These are phyloP conservation scores for Antheraea mylitta DNA, from an alignment of 1,140 invertebrate genomes.

Conservation along the genomic window DNA sequence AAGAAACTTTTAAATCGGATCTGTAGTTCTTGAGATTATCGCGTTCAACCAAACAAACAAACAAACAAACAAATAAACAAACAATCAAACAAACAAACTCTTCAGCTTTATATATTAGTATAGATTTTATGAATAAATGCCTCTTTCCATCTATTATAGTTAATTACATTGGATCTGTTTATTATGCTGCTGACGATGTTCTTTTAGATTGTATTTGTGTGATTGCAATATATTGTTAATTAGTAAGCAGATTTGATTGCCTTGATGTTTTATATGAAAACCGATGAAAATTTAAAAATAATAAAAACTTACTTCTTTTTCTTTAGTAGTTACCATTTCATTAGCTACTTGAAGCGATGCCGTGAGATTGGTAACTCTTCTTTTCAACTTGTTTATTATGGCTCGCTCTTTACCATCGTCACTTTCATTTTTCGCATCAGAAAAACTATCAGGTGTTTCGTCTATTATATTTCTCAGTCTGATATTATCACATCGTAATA, in stretches of 20 bases:
- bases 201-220: too few relatives aligned
- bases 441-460: slow-evolving; percentile 34
- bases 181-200: too few relatives aligned
- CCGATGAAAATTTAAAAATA: slow-evolving; percentile 1
- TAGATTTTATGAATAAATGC: too few relatives aligned
- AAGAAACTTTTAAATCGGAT: too few relatives aligned
- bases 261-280: not conserved
- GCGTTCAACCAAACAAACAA: too few relatives aligned
- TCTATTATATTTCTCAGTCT: slow-evolving; percentile 47
- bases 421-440: slow-evolving; percentile 54
- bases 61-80: too few relatives aligned
- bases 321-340: slow-evolving; percentile 51
- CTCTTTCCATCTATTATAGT: too few relatives aligned
- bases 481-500: slow-evolving; percentile 53
- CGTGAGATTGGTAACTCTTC: slow-evolving; percentile 45
- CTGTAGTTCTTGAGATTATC: too few relatives aligned
- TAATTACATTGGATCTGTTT: too few relatives aligned
- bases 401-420: slow-evolving; percentile 58
- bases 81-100: too few relatives aligned
- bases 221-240: too few relatives aligned
- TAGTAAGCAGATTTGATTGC: not conserved
- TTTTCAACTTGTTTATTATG: slow-evolving; percentile 53
- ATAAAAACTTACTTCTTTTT: slow-evolving; percentile 60
- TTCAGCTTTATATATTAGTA: too few relatives aligned
- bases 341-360: slow-evolving; percentile 45